Evolutionary conservation across 2,113 vertebrate genomes (phyloP), one percentile per base, ranked within the genome.

Genomic region (Sakesphorus luctuosus): DNA sequence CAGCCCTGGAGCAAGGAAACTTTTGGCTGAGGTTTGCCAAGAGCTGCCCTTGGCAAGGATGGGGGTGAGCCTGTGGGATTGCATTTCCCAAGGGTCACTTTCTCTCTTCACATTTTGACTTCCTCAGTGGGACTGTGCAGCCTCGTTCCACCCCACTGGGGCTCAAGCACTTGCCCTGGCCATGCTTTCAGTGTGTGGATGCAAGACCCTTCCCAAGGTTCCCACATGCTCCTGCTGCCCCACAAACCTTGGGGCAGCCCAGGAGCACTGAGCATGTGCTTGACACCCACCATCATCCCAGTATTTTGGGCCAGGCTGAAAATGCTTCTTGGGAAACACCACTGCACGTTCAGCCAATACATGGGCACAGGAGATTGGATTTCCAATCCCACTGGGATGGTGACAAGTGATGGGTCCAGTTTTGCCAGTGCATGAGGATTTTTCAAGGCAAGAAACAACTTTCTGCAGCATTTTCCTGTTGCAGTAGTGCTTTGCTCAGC

Each of bases 291-390:
- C 6, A 7, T 1, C 46, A 11, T 0, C 26, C 52, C 75, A 6
- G 2, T 2, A 0, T 38, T n/a, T 38, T 4, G 31, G 21, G 50
- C 14, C 50, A 52, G 49, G 0, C 11, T 3, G 19, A 2, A 1
- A 63, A 29, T 0, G 7, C 18, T 11, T 59, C 66, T 13, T 1
- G 38, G 31, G 63, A 74, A 73, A 20, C 49, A 2, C 6, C 43
- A 0, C 5, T 8, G 50, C 13, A 2, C 9, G 3, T 31, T 8
- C 52, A 38, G 36, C 16, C 3, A 0, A 1, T 0, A 5, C 0
- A 2, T 0, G 0, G 33, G 50, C 20, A 3, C 17, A 5, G 18
- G 29, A 73, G 23, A 2, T 7, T 1, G 3, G 6, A 11, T 77
- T 24, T 29, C 58, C 52, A 69, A 62, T 13, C n/a, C 21, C 36